phyloP scores from a whole-genome alignment of 2,888 invertebrate genomes.

The Pemphredon lugubris region DNA sequence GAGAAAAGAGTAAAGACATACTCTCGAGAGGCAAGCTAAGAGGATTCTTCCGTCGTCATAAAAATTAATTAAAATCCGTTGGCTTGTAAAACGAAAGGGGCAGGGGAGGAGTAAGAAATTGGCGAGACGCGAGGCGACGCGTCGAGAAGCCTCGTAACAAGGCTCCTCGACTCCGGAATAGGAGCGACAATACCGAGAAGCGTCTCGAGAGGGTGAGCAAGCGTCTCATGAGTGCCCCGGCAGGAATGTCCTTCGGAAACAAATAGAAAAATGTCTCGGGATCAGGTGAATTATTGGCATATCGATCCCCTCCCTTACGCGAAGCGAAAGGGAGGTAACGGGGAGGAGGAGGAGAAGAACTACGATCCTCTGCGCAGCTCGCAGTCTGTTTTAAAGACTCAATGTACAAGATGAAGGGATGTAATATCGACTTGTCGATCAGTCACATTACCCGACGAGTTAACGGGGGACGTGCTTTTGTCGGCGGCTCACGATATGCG shows the following conservation, averaged over 20 bases:
- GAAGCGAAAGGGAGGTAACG: background rate
- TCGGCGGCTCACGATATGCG: too few relatives aligned
- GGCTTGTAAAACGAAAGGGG: conserved; percentile 8
- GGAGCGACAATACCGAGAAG: conserved; percentile 23
- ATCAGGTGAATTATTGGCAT: conserved; percentile 36
- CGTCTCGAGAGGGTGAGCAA: conserved; percentile 38
- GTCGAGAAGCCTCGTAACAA: conserved; percentile 40
- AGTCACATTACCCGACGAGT: background rate
- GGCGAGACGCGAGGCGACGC: background rate
- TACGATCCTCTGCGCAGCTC: background rate
- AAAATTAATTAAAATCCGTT: conserved; percentile 42
- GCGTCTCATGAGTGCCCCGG: conserved; percentile 28
- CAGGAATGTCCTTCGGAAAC: conserved; percentile 29
- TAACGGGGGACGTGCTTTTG: background rate
- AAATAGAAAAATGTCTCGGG: conserved; percentile 40
- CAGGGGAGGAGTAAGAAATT: background rate
- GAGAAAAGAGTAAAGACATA: background rate
- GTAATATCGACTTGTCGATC: conserved; percentile 12
- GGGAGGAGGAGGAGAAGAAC: background rate
- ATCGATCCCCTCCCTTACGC: conserved; percentile 22
- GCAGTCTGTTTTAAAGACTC: conserved; percentile 9
- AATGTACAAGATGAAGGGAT: background rate
- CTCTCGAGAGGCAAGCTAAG: background rate
- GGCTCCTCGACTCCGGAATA: conserved; percentile 28
- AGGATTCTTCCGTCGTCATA: conserved; percentile 12